These are phyloP conservation scores for Oscheius sp. DNA, from an alignment of 2,888 invertebrate genomes.

Conservation along the genomic window DNA sequence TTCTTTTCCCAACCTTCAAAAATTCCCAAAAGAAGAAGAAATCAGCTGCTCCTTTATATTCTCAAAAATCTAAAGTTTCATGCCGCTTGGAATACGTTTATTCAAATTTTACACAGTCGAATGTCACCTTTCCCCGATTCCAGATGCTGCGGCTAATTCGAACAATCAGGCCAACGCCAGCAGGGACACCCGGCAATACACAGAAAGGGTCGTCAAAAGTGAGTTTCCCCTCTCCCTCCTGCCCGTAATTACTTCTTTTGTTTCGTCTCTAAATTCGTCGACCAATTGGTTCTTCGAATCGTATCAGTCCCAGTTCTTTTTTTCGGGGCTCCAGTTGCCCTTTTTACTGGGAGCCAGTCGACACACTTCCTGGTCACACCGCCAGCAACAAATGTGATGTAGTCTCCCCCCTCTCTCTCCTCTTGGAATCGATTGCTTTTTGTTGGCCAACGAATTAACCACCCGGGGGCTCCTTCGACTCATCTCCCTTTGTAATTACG, in stretches of 20 bases:
- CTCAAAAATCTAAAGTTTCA: too few relatives aligned
- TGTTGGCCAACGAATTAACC: conserved; percentile 35
- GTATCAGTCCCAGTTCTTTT: not conserved
- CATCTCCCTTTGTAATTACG: conserved; percentile 21
- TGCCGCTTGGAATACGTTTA: too few relatives aligned
- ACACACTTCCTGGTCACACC: not conserved
- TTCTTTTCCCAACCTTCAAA: too few relatives aligned
- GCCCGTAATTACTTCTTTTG: conserved; percentile 28
- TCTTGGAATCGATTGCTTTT: conserved; percentile 34
- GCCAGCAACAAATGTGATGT: conserved; percentile 25
- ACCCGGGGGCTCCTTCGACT: conserved; percentile 8
- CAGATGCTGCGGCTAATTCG: conserved; percentile 48
- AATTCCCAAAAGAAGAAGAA: too few relatives aligned
- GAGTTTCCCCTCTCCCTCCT: conserved; percentile 31
- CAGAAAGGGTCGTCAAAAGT: conserved; percentile 62
- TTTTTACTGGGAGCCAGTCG: too few relatives aligned
- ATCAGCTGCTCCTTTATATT: too few relatives aligned
- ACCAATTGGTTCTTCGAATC: conserved; percentile 9
- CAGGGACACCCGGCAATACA: conserved; percentile 49
- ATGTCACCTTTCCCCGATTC: conserved; percentile 26
- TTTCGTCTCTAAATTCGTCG: conserved; percentile 25
- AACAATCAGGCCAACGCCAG: conserved; percentile 39
- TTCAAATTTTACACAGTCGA: too few relatives aligned
- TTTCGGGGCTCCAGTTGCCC: too few relatives aligned
- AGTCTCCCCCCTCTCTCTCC: conserved; percentile 5